These are phyloP conservation scores for Pandion haliaetus DNA, from an alignment of 2,113 vertebrate genomes.

Conservation along the genomic window DNA sequence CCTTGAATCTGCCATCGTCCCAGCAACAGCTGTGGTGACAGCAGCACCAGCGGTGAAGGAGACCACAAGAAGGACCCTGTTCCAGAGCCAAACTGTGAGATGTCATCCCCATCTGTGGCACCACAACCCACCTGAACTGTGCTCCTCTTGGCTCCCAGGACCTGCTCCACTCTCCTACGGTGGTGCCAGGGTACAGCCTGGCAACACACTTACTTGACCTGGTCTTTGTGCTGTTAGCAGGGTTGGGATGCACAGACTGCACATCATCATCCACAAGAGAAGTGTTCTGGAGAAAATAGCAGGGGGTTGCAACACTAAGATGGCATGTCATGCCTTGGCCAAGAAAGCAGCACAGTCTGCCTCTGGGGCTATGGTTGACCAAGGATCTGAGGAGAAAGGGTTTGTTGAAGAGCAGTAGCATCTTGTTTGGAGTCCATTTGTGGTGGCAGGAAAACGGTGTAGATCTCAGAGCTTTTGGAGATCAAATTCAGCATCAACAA, in stretches of 20 bases:
- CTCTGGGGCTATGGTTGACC: not conserved
- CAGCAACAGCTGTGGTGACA: not conserved
- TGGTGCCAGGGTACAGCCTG: not conserved
- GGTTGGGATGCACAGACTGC: not conserved
- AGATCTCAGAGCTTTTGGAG: not conserved
- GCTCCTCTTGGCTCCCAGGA: not conserved
- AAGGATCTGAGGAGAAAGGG: not conserved
- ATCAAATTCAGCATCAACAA: not conserved
- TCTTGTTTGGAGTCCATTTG: not conserved
- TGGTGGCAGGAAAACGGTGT: not conserved
- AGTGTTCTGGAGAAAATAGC: not conserved
- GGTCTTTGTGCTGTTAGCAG: not conserved
- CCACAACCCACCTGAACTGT: not conserved
- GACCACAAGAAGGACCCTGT: not conserved
- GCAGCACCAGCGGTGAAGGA: not conserved
- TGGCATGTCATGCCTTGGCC: not conserved
- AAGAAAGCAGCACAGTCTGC: accelerated
- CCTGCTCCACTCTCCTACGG: not conserved
- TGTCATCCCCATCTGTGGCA: not conserved
- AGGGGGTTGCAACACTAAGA: not conserved
- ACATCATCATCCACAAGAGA: not conserved
- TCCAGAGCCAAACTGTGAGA: not conserved
- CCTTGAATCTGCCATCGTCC: not conserved
- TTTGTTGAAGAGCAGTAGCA: not conserved
- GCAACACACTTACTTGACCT: not conserved